Conservation (phyloP, 2,797 vertebrate species). For the Paedocypris micromegethes region DNA sequence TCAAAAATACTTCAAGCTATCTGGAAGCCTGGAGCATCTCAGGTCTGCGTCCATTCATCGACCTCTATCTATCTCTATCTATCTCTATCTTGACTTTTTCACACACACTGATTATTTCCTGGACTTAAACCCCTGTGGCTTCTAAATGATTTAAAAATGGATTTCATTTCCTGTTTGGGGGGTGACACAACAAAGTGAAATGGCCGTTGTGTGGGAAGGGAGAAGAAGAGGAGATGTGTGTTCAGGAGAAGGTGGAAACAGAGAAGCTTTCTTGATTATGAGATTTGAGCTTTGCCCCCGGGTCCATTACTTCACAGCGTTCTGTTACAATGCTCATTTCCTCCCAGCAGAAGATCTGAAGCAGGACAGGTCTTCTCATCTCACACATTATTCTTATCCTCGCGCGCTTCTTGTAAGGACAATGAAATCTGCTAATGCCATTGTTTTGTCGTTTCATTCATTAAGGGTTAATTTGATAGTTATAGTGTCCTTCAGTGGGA, state of each 20-base stretch:
- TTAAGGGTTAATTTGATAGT: no score
- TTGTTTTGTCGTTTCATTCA: no score
- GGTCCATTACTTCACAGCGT: constrained; percentile 40
- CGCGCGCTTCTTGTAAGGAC: no score
- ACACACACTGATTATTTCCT: constrained; percentile 51
- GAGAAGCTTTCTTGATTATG: constrained; percentile 30
- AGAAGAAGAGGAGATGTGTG: constrained; percentile 10
- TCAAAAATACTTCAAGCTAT: neutral
- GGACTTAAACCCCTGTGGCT: constrained; percentile 50
- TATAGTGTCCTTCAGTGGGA: no score
- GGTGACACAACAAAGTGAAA: constrained; percentile 37
- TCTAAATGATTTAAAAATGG: constrained; percentile 55
- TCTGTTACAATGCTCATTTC: constrained; percentile 50
- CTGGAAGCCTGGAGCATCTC: constrained; percentile 33
- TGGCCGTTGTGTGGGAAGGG: constrained; percentile 34
- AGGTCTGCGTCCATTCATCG: constrained; percentile 32
- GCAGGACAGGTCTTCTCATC: neutral
- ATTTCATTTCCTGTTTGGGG: constrained; percentile 52
- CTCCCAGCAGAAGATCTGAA: constrained; percentile 34
- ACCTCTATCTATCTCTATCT: constrained; percentile 33
- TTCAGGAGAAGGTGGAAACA: constrained; percentile 13
- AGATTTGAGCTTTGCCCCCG: constrained; percentile 40
- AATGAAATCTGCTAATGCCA: no score
- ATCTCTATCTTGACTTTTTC: constrained; percentile 12
- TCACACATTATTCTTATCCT: constrained; percentile 11